Conservation (phyloP, 2,797 vertebrate genomes). For the Eptatretus atami region DNA sequence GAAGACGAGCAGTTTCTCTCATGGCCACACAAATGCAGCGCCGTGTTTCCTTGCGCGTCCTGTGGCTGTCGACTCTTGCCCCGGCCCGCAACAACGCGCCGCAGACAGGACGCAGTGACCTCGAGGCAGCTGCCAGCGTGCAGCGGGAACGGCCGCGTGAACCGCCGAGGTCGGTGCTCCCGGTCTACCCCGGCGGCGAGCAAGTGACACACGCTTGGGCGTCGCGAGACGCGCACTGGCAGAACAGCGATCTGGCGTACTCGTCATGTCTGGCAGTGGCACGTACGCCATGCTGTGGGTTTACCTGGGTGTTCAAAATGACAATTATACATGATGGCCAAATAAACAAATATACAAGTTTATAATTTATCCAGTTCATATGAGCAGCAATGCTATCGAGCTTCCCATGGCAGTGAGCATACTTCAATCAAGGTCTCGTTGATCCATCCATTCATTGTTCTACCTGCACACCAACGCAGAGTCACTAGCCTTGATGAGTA, state of each 20-base stretch:
- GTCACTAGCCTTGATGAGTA: too few species aligned
- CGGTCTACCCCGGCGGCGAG: slow-evolving; percentile 80
- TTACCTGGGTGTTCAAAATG: slow-evolving; percentile 12
- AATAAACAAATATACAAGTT: too few species aligned
- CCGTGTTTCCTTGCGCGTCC: slow-evolving; percentile 84
- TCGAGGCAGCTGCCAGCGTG: slow-evolving; percentile 67
- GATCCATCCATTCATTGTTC: too few species aligned
- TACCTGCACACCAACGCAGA: too few species aligned
- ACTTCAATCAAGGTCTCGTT: too few species aligned
- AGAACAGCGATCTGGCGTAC: slow-evolving; percentile 73
- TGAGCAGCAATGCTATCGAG: too few species aligned
- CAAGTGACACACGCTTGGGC: slow-evolving; percentile 60
- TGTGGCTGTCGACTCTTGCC: slow-evolving; percentile 64
- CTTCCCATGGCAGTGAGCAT: too few species aligned
- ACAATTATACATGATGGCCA: too few species aligned
- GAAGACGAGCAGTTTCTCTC: slow-evolving; percentile 86
- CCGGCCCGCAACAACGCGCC: slow-evolving; percentile 86
- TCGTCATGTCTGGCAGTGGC: slow-evolving; percentile 66
- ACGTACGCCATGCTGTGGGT: slow-evolving; percentile 65
- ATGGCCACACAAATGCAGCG: slow-evolving; percentile 74
- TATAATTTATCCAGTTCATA: too few species aligned
- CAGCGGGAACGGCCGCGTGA: slow-evolving; percentile 60
- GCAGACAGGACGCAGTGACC: slow-evolving; percentile 86
- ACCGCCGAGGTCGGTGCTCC: slow-evolving; percentile 30
- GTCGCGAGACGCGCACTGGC: slow-evolving; percentile 83